phyloP scores from a whole-genome alignment of 2,113 vertebrate genomes.

The Takifugu flavidus region DNA sequence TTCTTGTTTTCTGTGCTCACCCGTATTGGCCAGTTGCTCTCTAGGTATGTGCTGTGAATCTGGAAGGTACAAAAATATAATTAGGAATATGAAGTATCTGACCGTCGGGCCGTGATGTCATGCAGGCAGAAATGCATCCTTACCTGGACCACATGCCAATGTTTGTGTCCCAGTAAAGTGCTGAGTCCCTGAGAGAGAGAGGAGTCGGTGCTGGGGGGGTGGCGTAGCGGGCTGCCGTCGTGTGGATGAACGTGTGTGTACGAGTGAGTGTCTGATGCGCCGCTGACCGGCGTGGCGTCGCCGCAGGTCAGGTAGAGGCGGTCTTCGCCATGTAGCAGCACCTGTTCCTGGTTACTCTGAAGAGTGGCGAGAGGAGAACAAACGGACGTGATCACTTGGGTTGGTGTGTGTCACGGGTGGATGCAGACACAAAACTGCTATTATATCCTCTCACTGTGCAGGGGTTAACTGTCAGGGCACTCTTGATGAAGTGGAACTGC shows the following conservation, averaged over 20 bases:
- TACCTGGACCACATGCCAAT: slow-evolving; percentile 99
- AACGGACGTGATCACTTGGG: background rate
- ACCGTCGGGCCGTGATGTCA: background rate
- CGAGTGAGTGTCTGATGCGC: slow-evolving; percentile 63
- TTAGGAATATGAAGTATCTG: slow-evolving; percentile 6
- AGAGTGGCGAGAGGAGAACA: background rate
- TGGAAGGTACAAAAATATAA: slow-evolving; percentile 54
- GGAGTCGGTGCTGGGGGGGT: slow-evolving; percentile 70
- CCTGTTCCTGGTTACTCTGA: slow-evolving; percentile 98
- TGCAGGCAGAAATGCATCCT: background rate
- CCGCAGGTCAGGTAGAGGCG: slow-evolving; percentile 96
- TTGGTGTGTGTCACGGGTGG: background rate
- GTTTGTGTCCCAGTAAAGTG: slow-evolving; percentile 98
- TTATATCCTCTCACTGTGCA: slow-evolving; percentile 84
- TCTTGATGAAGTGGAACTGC: slow-evolving; percentile 98
- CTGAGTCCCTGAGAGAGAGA: slow-evolving; percentile 94
- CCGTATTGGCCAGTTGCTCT: slow-evolving; percentile 98
- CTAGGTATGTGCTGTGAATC: slow-evolving; percentile 97
- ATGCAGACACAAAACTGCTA: background rate
- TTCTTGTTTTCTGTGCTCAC: slow-evolving; percentile 53
- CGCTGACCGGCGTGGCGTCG: slow-evolving; percentile 84
- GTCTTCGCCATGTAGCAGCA: slow-evolving; percentile 95
- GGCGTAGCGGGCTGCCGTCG: slow-evolving; percentile 76
- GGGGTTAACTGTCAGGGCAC: slow-evolving; percentile 93
- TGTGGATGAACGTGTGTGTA: slow-evolving; percentile 45